These are phyloP conservation scores for Prosopocoilus inquinatus DNA, from an alignment of 2,888 invertebrate species.

Conservation along the genomic window DNA sequence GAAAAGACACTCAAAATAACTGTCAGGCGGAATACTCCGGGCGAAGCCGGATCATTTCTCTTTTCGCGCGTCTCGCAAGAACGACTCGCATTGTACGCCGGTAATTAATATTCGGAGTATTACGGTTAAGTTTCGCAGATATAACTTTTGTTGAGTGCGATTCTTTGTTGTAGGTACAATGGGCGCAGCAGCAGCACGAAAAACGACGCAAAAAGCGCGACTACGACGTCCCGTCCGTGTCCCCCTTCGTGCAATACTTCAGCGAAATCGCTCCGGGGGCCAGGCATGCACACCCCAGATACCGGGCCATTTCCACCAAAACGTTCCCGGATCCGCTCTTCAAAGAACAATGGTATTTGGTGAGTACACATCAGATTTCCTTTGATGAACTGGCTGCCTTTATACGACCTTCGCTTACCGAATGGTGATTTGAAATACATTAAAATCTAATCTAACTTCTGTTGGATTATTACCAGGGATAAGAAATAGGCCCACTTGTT, in stretches of 20 bases:
- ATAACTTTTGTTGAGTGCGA: constrained; percentile 11
- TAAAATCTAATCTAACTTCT: no score
- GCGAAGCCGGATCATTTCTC: no score
- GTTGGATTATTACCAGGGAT: no score
- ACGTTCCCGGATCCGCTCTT: constrained; percentile 88
- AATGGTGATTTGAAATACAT: no score
- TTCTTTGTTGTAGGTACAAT: constrained; percentile 66
- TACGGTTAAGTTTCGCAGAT: neutral
- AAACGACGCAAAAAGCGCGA: constrained; percentile 86
- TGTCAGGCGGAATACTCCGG: no score
- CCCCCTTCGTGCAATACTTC: constrained; percentile 52
- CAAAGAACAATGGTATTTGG: constrained; percentile 97
- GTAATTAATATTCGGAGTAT: no score
- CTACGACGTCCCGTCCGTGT: constrained; percentile 60
- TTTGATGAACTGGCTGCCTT: no score
- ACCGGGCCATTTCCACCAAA: constrained; percentile 51
- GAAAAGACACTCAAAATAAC: no score
- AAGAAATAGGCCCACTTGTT: no score
- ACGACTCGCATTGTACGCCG: no score
- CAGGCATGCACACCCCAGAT: constrained; percentile 48
- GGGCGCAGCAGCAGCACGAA: constrained; percentile 95
- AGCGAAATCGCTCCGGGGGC: constrained; percentile 52
- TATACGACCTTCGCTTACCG: no score
- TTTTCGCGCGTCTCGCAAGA: no score
- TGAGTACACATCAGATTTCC: constrained; percentile 56